phyloP scores from a whole-genome alignment of 2,888 invertebrate genomes.

The Blastobasis lacticolella region DNA sequence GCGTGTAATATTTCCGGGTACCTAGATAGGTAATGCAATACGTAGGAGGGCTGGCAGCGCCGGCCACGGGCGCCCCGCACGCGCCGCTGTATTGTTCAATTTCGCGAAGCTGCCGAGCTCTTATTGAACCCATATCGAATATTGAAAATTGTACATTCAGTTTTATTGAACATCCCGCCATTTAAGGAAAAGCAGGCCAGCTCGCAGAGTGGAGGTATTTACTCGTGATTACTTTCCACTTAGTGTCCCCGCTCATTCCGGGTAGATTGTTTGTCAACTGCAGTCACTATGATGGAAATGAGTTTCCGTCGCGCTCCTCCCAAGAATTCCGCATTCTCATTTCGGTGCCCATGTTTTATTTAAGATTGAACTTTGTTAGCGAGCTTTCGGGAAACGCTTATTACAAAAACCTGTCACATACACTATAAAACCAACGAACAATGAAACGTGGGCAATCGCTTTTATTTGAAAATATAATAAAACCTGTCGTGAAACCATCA shows the following conservation, averaged over 20 bases:
- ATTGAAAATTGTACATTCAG: slow-evolving; percentile 29
- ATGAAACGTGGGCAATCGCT: slow-evolving; percentile 1
- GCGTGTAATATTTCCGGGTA: too few species aligned
- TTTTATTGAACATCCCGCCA: slow-evolving; percentile 15
- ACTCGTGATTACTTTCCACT: slow-evolving; percentile 6
- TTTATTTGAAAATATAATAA: slow-evolving; percentile 12
- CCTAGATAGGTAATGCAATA: background rate
- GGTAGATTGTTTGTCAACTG: slow-evolving; percentile 16
- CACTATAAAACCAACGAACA: slow-evolving; percentile 4
- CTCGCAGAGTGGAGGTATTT: slow-evolving; percentile 1
- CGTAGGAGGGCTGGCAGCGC: background rate
- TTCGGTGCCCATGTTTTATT: slow-evolving; percentile 1
- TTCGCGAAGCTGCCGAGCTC: slow-evolving; percentile 11
- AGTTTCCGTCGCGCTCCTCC: slow-evolving; percentile 16
- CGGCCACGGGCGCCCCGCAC: background rate
- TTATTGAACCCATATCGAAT: slow-evolving; percentile 31
- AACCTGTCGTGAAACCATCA: slow-evolving; percentile 17
- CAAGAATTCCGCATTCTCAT: slow-evolving; percentile 9
- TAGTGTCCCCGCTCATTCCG: slow-evolving; percentile 6
- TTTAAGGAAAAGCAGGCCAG: background rate
- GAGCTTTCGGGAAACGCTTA: background rate
- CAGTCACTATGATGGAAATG: slow-evolving; percentile 17
- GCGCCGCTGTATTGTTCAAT: slow-evolving; percentile 4
- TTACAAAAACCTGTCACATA: slow-evolving; percentile 4
- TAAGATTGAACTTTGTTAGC: slow-evolving; percentile 5